Conservation (phyloP, 2,113 vertebrate species). For the Hymenochirus boettgeri region DNA sequence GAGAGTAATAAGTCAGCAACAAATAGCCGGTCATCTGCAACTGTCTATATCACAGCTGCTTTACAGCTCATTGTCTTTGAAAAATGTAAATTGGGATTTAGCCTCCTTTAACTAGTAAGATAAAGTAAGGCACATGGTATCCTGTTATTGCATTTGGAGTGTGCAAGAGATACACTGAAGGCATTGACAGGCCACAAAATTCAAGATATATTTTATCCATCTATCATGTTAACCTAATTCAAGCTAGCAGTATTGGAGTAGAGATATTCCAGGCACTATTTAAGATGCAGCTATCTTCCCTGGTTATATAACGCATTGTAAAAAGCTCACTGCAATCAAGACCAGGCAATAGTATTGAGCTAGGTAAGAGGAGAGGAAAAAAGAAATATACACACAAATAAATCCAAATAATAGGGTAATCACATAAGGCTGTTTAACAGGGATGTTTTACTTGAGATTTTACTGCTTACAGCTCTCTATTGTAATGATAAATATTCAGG, state of each 20-base stretch:
- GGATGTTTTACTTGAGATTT: constrained; percentile 14
- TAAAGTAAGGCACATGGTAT: neutral
- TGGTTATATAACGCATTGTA: constrained; percentile 17
- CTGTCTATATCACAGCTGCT: too few species aligned
- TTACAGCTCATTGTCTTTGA: too few species aligned
- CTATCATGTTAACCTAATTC: constrained; percentile 11
- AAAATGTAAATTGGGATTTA: neutral
- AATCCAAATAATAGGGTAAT: constrained; percentile 33
- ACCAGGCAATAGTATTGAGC: too few species aligned
- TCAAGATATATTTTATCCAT: neutral
- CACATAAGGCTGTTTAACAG: constrained; percentile 22
- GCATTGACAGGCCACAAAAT: neutral
- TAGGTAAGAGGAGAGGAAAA: neutral
- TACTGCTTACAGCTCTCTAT: constrained; percentile 3
- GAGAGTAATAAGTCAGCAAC: too few species aligned
- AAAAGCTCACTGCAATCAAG: neutral
- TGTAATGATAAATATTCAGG: constrained; percentile 20
- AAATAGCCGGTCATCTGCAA: too few species aligned
- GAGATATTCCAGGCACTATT: constrained; percentile 20
- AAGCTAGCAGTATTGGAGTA: constrained; percentile 11
- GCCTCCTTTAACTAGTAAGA: constrained; percentile 6
- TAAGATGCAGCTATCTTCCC: constrained; percentile 10
- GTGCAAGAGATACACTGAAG: neutral
- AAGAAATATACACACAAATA: constrained; percentile 16
- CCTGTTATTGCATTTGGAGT: neutral